Evolutionary conservation across 1,140 invertebrate genomes (phyloP), one percentile per base, ranked within the genome.

Genomic region (Pentalonia nigronervosa): DNA sequence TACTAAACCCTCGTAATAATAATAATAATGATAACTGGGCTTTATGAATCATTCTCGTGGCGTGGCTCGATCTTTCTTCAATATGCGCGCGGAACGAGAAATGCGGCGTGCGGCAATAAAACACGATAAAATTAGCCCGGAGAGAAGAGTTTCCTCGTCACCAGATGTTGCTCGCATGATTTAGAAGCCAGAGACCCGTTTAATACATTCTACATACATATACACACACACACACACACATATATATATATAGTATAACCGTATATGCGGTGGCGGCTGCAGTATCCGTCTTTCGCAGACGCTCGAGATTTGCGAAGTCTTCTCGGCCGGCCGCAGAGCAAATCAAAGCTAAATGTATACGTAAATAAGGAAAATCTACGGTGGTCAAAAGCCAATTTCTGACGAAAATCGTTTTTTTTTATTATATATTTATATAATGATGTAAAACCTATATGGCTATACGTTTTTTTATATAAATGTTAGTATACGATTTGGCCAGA

Each of bases 151-250:
- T 84, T 84, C 81, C 91, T 41, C 81, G 76, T 86, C 81, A 93
- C 91, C 91, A 93, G 91, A 93, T 93, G 91, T 93, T 93, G 48
- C 91, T 86, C 81, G 81, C 81, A 84, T 56, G 91, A 93, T 84
- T 93, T 84, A 84, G 34, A 93, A 84, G 21, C 48, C 6, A 21
- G 53, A 9, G 8, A 56, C 4, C 7, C 56, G 41, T 45, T 60
- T 60, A 60, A 90, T 60, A 90, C 41, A 36, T 23, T n/a, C n/a
- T n/a, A n/a, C n/a, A n/a, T n/a, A n/a, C n/a, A n/a, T n/a, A n/a
- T n/a, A n/a, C n/a, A n/a, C n/a, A n/a, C n/a, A n/a, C n/a, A n/a
- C n/a, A n/a, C n/a, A n/a, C n/a, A n/a, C n/a, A n/a, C n/a, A 21
- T 84, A 45, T 84, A 84, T 45, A 41, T 86, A 88, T 87, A 88